Percentiles rank a stretch among this genome's conserved stretches.
Evolutionary conservation across 2,888 invertebrate genomes (phyloP).

Genomic region (Drosophila fulvimacula): DNA sequence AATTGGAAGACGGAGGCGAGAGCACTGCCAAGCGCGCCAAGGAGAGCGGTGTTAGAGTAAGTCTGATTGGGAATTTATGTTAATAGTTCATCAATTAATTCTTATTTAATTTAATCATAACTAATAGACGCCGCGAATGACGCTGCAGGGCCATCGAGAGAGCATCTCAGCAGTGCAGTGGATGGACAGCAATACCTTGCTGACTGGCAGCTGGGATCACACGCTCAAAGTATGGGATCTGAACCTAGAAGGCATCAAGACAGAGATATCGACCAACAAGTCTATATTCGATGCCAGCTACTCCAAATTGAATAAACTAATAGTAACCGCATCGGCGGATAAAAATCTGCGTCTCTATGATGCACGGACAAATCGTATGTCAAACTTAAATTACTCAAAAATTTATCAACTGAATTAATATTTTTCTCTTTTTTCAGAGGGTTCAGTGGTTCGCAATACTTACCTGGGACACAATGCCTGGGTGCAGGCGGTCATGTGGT

Average conservation of each 20-base stretch:
- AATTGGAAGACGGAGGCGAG: constrained; percentile 86
- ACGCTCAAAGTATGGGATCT: constrained; percentile 97
- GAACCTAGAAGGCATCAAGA: constrained; percentile 92
- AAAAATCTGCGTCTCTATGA: constrained; percentile 96
- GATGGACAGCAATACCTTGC: constrained; percentile 91
- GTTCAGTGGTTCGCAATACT: constrained; percentile 93
- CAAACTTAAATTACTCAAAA: too few relatives aligned
- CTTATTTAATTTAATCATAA: too few relatives aligned
- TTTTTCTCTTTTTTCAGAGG: constrained; percentile 87
- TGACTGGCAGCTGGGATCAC: constrained; percentile 98
- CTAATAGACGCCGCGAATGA: constrained; percentile 91
- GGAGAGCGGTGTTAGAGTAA: constrained; percentile 86
- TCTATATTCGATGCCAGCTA: constrained; percentile 95
- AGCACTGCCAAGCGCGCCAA: constrained; percentile 87
- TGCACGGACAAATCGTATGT: constrained; percentile 92
- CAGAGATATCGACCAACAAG: constrained; percentile 94
- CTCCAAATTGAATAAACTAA: constrained; percentile 90
- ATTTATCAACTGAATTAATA: neutral
- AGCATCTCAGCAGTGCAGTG: constrained; percentile 94
- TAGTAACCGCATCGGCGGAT: constrained; percentile 96
- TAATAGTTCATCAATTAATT: neutral
- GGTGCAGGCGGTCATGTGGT: constrained; percentile 97
- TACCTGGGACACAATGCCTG: constrained; percentile 94
- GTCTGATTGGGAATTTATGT: neutral
- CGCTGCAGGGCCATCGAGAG: constrained; percentile 96